Percentiles rank a stretch among this genome's conserved stretches.
phyloP scores from a whole-genome alignment of 2,113 vertebrate genomes.

The Oenanthe oenanthe region DNA sequence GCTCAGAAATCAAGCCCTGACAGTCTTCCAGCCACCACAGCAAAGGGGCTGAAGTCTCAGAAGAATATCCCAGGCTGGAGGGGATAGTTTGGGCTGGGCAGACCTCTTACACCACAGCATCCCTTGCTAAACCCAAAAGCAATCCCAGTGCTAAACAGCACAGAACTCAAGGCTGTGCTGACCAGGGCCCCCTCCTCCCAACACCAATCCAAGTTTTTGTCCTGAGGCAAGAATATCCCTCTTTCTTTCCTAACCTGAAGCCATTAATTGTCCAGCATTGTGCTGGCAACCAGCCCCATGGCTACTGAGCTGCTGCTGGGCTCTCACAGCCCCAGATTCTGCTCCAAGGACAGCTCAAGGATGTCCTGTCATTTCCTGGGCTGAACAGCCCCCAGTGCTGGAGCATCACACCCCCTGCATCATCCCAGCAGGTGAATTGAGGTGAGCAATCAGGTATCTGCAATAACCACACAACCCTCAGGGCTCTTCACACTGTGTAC shows the following conservation, averaged over 20 bases:
- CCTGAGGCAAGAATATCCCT: not conserved
- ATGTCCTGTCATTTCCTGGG: accelerated
- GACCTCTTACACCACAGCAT: not conserved
- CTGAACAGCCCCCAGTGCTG: accelerated
- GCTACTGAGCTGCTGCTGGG: not conserved
- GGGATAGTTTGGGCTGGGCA: accelerated
- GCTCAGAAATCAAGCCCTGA: not conserved
- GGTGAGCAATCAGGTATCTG: not conserved
- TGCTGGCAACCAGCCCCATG: not conserved
- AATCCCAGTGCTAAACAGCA: accelerated
- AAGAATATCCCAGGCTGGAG: not conserved
- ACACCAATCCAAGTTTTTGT: accelerated
- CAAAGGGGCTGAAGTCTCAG: not conserved
- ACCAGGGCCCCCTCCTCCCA: not conserved
- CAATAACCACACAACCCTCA: not conserved
- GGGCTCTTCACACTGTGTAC: not conserved
- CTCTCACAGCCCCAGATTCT: accelerated
- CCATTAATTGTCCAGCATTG: not conserved
- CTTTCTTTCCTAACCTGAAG: not conserved
- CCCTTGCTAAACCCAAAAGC: not conserved
- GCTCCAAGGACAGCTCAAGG: not conserved
- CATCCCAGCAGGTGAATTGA: accelerated
- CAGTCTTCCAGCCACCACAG: accelerated
- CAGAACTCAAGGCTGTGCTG: accelerated
- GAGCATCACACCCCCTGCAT: not conserved